A percentile compares a stretch with the other conserved stretches of the same genome.
Conservation (phyloP, 1,140 invertebrate genomes). For the Trichonephila inaurata region DNA sequence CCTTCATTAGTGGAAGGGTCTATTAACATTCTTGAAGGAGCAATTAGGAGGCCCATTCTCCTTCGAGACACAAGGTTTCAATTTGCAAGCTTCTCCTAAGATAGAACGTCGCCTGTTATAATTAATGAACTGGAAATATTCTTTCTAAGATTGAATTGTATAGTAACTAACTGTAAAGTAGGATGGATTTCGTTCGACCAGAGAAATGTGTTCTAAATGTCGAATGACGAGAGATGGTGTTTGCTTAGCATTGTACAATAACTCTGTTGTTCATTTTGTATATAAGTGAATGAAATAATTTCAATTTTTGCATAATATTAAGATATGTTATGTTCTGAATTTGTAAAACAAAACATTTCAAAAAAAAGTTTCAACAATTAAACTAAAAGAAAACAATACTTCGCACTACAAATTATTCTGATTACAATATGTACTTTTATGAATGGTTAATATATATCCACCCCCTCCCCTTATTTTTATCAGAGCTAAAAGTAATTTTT, state of each 20-base stretch:
- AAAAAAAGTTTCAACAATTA: too few relatives aligned
- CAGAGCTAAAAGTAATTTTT: too few relatives aligned
- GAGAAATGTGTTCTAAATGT: background rate
- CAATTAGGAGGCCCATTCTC: constrained; percentile 19
- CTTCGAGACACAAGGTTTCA: background rate
- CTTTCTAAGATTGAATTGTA: background rate
- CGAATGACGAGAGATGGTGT: background rate
- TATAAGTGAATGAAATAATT: too few relatives aligned
- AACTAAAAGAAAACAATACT: too few relatives aligned
- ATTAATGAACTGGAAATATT: constrained; percentile 39
- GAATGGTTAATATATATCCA: too few relatives aligned
- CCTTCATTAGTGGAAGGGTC: constrained; percentile 25
- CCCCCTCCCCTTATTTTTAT: too few relatives aligned
- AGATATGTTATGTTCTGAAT: too few relatives aligned
- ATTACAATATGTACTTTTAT: too few relatives aligned
- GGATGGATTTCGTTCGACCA: background rate
- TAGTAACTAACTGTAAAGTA: background rate
- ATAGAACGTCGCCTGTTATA: background rate
- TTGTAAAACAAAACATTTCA: too few relatives aligned
- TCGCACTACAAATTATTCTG: too few relatives aligned
- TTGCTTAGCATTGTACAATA: background rate
- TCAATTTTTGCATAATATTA: too few relatives aligned
- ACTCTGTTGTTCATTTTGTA: background rate
- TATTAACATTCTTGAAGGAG: constrained; percentile 32
- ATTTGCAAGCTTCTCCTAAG: background rate